phyloP scores from a whole-genome alignment of 2,113 vertebrate genomes.

The Pterophyllum scalare region DNA sequence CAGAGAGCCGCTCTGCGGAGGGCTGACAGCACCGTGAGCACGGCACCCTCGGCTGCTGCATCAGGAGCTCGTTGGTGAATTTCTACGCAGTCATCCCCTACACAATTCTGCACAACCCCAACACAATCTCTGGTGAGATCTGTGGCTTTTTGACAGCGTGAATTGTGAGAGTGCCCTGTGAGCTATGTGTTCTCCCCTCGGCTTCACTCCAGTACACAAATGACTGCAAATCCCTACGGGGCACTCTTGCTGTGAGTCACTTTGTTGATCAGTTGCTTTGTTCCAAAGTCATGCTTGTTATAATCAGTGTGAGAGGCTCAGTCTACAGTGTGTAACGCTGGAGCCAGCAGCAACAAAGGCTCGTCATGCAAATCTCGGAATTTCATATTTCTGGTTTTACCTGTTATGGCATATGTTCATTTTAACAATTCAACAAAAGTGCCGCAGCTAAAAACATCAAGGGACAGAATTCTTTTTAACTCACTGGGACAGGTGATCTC shows the following conservation, averaged over 20 bases:
- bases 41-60: neutral
- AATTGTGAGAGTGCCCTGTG: slow-evolving; percentile 30
- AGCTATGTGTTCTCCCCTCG: slow-evolving; percentile 33
- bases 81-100: neutral
- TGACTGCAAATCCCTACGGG: slow-evolving; percentile 46
- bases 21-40: neutral
- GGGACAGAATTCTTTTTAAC: neutral
- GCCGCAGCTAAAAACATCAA: neutral
- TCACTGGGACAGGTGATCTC: neutral
- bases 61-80: neutral
- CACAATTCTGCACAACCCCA: neutral
- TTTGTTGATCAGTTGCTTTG: slow-evolving; percentile 37
- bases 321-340: neutral
- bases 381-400: slow-evolving; percentile 25
- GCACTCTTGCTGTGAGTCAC: neutral
- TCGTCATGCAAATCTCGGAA: slow-evolving; percentile 1
- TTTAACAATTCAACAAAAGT: neutral
- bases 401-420: neutral
- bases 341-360: neutral
- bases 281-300: slow-evolving; percentile 28
- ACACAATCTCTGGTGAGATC: slow-evolving; percentile 21
- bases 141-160: slow-evolving; percentile 29
- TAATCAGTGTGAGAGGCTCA: neutral
- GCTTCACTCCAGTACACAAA: slow-evolving; percentile 40
- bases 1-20: neutral